phyloP scores from a whole-genome alignment of 1,140 invertebrate species.

The Cotesia vestalis region DNA sequence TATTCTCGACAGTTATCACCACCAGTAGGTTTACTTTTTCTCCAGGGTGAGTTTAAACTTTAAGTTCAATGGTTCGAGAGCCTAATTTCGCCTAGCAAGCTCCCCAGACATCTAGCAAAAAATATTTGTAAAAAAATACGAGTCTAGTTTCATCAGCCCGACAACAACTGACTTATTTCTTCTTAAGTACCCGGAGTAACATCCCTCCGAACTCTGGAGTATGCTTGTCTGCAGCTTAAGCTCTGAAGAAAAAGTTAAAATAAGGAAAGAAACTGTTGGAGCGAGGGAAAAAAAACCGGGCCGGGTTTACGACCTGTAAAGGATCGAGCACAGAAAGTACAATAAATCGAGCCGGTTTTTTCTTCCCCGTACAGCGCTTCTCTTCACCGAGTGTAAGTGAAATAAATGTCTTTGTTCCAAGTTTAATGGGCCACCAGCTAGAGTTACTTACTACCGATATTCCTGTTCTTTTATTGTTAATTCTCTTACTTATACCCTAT shows the following conservation, averaged over 20 bases:
- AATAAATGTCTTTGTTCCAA: slow-evolving; percentile 54
- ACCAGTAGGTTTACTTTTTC: too few species aligned
- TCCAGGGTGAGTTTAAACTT: too few species aligned
- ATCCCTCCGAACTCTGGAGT: not conserved
- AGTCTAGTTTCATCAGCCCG: slow-evolving; percentile 1
- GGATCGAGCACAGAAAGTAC: slow-evolving; percentile 55
- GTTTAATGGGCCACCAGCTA: slow-evolving; percentile 47
- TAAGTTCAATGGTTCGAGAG: too few species aligned
- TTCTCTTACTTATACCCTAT: not conserved
- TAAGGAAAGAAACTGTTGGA: not conserved
- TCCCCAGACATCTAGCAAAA: not conserved
- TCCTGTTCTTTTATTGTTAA: not conserved
- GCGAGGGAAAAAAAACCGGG: too few species aligned
- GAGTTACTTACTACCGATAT: not conserved
- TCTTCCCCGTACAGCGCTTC: slow-evolving; percentile 32
- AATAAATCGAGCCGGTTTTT: slow-evolving; percentile 54
- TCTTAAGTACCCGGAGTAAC: slow-evolving; percentile 1
- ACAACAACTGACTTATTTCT: slow-evolving; percentile 17
- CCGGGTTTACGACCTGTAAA: slow-evolving; percentile 53
- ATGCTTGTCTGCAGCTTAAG: not conserved
- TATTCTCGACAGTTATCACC: too few species aligned
- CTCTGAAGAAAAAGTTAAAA: slow-evolving; percentile 2
- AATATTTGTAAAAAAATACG: not conserved
- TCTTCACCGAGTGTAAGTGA: slow-evolving; percentile 53
- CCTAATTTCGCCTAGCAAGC: too few species aligned